These are phyloP conservation scores for Syngnathus floridae DNA, from an alignment of 2,113 vertebrate genomes.

Conservation along the genomic window DNA sequence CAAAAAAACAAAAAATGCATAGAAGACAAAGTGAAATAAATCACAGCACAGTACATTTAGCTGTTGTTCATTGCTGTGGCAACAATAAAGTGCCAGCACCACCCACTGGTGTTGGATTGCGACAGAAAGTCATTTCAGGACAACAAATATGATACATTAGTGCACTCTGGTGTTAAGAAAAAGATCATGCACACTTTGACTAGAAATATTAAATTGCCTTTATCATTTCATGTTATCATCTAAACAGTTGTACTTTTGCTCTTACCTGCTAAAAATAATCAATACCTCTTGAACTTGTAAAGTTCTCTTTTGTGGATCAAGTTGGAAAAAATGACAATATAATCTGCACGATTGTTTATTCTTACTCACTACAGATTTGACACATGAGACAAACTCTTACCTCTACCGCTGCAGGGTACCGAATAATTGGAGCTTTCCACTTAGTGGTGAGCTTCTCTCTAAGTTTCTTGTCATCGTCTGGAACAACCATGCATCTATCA, in stretches of 20 bases:
- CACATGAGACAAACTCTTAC: constrained; percentile 34
- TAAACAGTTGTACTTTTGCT: background rate
- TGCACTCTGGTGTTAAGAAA: background rate
- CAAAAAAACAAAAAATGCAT: background rate
- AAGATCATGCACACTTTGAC: background rate
- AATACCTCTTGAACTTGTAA: background rate
- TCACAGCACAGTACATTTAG: background rate
- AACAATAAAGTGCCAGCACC: background rate
- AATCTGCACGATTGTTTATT: background rate
- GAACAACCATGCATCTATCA: constrained; percentile 44
- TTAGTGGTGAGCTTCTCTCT: constrained; percentile 60
- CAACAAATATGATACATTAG: background rate
- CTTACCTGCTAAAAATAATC: background rate
- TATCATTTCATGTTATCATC: background rate
- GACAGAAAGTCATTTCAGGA: background rate
- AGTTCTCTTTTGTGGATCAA: background rate
- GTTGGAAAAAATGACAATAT: background rate
- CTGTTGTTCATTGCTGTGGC: background rate
- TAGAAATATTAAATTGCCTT: too few relatives aligned
- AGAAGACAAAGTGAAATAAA: background rate
- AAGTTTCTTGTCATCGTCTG: constrained; percentile 21
- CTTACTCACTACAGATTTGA: background rate
- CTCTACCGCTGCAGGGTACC: constrained; percentile 43
- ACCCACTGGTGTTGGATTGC: background rate
- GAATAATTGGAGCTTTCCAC: constrained; percentile 56